These are phyloP conservation scores for Amazonetta brasiliensis DNA, from an alignment of 2,797 vertebrate genomes.

Conservation along the genomic window DNA sequence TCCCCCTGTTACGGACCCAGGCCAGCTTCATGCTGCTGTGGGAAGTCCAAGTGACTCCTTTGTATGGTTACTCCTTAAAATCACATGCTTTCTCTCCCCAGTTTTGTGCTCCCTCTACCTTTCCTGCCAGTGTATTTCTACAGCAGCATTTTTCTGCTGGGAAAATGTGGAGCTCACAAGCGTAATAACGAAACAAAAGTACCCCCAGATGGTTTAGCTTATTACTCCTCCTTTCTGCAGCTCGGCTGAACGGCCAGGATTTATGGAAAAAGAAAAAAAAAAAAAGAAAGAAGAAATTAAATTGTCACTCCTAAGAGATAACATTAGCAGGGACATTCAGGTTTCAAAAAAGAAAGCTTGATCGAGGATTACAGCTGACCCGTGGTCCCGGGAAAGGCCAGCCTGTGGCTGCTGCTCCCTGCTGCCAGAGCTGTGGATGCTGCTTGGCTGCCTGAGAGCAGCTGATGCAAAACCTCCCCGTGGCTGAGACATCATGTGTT, in stretches of 20 bases:
- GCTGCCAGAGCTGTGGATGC: neutral
- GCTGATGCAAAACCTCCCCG: neutral
- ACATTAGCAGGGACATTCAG: neutral
- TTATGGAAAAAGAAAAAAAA: neutral
- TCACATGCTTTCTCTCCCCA: rapidly evolving
- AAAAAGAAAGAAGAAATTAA: neutral
- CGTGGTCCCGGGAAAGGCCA: neutral
- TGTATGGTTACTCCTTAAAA: neutral
- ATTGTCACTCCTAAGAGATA: neutral
- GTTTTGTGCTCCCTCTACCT: neutral
- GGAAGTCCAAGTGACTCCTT: neutral
- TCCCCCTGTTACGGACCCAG: neutral
- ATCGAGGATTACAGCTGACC: neutral
- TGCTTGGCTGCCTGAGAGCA: neutral
- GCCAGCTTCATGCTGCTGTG: neutral
- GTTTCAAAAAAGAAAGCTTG: neutral
- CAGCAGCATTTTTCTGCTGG: neutral
- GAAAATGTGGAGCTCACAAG: neutral
- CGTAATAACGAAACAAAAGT: neutral
- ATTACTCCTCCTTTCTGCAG: neutral
- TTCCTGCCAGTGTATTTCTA: neutral
- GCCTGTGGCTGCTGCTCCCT: neutral
- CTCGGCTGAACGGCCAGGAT: neutral
- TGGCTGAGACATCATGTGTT: rapidly evolving
- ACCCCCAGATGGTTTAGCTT: neutral